Base-by-base conservation (phyloP, 2,888 invertebrate species). In the Sinohyriopsis cumingii region DNA sequence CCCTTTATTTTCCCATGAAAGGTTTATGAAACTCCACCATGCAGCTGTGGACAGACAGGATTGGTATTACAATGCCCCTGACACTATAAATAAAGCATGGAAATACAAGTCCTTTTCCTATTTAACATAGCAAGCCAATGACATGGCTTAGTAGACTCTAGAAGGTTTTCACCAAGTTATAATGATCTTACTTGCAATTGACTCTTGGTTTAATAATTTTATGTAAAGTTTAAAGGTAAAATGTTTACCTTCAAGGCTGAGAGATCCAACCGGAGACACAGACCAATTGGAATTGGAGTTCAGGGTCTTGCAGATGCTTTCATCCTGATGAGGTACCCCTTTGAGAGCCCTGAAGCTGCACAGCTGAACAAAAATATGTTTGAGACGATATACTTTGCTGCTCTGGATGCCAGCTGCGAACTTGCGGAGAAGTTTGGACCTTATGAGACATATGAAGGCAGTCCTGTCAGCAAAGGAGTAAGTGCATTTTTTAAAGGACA, bases 241-340 rank as follows among this genome's bases (percentile, higher is more conserved):
- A 15, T 45, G 22, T 20, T 55, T 55, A 6, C 61, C n/a, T 76
- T 84, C 18, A 82, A 92, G 91, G 92, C 93, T 2, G 86, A 89
- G 72, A 81, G 91, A 45, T 99, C 98, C 0, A 99, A 99, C 90
- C 93, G 94, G 91, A 93, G 95, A 53, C 93, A 93, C 84, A 90
- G 93, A 25, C 93, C 93, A 0, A 93, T 93, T 78, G 94, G 94
- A 57, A 97, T 99, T 87, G 99, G 99, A 9, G 94, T 99, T 63
- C 99, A 99, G 91, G 99, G 99, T 5, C 91, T 99, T 74, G 99
- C 99, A 0, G 99, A 99, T 91, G 94, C 98, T 19, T 97, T 99
- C 90, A 95, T 99, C 75, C 91, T 98, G 63, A 94, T 99, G 95
- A 93, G 98, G 33, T 87, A 93, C 89, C 96, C 99, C 1, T 99